These are phyloP conservation scores for Spisula solida DNA, from an alignment of 2,888 invertebrate species.

Conservation along the genomic window DNA sequence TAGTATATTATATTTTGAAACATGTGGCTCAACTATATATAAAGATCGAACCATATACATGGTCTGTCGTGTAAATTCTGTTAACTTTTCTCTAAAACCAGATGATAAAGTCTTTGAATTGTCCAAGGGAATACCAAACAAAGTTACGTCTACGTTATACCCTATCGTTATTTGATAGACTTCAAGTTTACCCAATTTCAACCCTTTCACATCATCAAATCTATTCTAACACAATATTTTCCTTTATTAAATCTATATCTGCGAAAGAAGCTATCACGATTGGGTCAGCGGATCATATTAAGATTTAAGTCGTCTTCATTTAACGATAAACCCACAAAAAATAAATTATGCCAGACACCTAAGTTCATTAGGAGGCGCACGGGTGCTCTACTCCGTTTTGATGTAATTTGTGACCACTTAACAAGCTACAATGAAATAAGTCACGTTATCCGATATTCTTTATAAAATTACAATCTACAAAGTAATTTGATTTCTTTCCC, in stretches of 20 bases:
- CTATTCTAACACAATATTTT: constrained; percentile 60
- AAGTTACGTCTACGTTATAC: constrained; percentile 61
- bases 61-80: constrained; percentile 14
- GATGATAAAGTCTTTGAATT: constrained; percentile 65
- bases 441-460: constrained; percentile 79
- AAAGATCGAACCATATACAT: neutral
- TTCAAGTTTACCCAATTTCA: constrained; percentile 63
- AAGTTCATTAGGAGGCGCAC: constrained; percentile 67
- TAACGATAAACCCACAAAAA: constrained; percentile 59
- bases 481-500: constrained; percentile 67
- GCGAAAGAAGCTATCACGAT: constrained; percentile 62
- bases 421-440: constrained; percentile 74
- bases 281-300: constrained; percentile 48
- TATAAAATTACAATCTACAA: constrained; percentile 79
- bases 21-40: neutral
- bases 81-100: constrained; percentile 37
- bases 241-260: constrained; percentile 66
- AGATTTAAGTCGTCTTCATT: constrained; percentile 56
- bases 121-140: constrained; percentile 69
- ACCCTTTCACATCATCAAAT: constrained; percentile 66
- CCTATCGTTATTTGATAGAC: constrained; percentile 68
- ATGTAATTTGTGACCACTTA: constrained; percentile 73
- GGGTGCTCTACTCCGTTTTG: constrained; percentile 63
- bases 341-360: constrained; percentile 67
- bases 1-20: neutral